phyloP scores from a whole-genome alignment of 2,113 vertebrate species.

The Austrofundulus limnaeus region DNA sequence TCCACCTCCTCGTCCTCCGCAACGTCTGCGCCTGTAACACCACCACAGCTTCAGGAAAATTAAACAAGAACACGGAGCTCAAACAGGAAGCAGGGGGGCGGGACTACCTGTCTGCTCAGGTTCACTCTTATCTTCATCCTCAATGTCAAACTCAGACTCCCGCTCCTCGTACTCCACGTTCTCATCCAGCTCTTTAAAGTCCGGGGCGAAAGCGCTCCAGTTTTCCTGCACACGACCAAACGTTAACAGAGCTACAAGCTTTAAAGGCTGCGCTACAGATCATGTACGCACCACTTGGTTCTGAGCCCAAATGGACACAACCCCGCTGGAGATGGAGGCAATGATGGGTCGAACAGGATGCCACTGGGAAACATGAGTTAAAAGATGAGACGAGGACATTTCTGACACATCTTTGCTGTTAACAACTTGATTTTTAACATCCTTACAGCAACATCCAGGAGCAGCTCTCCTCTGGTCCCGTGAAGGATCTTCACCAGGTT shows the following conservation, averaged over 20 bases:
- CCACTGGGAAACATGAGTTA: conserved; percentile 81
- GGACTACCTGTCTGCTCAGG: conserved; percentile 92
- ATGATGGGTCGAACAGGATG: conserved; percentile 97
- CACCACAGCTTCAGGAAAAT: not conserved
- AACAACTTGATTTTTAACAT: not conserved
- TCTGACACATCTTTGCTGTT: too few relatives aligned
- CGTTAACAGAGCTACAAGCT: too few relatives aligned
- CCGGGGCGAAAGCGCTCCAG: conserved; percentile 98
- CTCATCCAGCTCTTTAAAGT: conserved; percentile 98
- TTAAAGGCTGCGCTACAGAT: not conserved
- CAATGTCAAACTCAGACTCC: conserved; percentile 97
- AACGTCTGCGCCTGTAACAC: conserved; percentile 87
- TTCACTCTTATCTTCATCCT: conserved; percentile 98
- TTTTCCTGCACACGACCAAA: conserved; percentile 85
- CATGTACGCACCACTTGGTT: conserved; percentile 93
- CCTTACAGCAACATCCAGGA: conserved; percentile 94
- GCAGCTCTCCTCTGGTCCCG: conserved; percentile 92
- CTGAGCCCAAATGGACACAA: conserved; percentile 98
- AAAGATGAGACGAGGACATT: conserved; percentile 17
- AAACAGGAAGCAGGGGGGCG: not conserved
- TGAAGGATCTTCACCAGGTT: conserved; percentile 98
- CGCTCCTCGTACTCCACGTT: conserved; percentile 98
- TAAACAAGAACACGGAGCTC: not conserved
- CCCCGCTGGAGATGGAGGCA: conserved; percentile 96
- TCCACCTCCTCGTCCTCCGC: conserved; percentile 97